These are phyloP conservation scores for Papilio aristodemus DNA, from an alignment of 1,140 invertebrate genomes.

Conservation along the genomic window DNA sequence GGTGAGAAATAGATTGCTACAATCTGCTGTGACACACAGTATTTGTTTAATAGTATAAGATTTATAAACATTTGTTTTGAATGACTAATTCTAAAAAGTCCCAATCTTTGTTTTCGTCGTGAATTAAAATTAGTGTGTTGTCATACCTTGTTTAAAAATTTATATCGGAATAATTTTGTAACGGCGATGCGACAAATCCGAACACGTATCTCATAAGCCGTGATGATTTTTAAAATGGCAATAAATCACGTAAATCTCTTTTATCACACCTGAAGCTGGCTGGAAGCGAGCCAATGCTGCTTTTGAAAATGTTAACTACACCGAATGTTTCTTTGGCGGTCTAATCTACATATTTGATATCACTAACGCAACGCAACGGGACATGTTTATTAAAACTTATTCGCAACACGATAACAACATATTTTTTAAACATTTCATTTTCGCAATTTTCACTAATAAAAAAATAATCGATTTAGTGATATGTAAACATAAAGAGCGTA, in stretches of 20 bases:
- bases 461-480: not conserved
- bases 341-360: constrained; percentile 21
- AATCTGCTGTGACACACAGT: no score
- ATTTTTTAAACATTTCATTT: not conserved
- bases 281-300: constrained; percentile 49
- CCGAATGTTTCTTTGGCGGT: constrained; percentile 21
- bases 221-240: constrained; percentile 45
- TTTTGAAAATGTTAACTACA: constrained; percentile 30
- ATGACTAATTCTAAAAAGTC: not conserved
- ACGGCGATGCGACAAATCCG: constrained; percentile 34
- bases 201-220: constrained; percentile 28
- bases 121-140: not conserved
- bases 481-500: no score
- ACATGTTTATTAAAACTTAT: constrained; percentile 4
- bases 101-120: not conserved
- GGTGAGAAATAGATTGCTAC: no score
- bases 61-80: no score
- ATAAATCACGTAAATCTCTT: constrained; percentile 54
- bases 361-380: constrained; percentile 13
- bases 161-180: constrained; percentile 26
- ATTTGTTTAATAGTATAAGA: no score
- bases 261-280: constrained; percentile 55
- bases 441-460: not conserved
- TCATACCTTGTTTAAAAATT: constrained; percentile 5
- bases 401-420: not conserved